Evolutionary conservation across 2,113 vertebrate genomes (phyloP).

Genomic region (Gavialis gangeticus): DNA sequence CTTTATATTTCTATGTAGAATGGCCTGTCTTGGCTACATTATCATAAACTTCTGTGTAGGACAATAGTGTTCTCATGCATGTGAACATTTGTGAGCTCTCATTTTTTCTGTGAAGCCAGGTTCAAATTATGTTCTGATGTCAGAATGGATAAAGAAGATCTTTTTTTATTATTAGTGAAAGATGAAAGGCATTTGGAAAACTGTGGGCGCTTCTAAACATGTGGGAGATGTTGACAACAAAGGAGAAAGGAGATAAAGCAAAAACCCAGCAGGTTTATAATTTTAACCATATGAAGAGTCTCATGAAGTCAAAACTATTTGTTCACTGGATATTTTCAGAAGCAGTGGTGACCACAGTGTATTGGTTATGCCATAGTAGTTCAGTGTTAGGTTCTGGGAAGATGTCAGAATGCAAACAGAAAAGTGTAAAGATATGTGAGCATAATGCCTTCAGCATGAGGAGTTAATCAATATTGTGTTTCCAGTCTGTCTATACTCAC

Average conservation of each 20-base stretch:
- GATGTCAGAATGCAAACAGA: background rate
- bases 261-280: background rate
- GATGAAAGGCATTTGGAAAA: background rate
- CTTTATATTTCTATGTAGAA: background rate
- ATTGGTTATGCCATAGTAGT: background rate
- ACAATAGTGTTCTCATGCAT: background rate
- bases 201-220: background rate
- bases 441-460: background rate
- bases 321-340: background rate
- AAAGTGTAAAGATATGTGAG: background rate
- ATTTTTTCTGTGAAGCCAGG: background rate
- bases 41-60: background rate
- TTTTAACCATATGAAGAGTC: background rate
- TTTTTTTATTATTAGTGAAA: background rate
- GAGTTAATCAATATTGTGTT: background rate
- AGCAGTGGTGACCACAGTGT: background rate
- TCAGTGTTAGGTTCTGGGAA: background rate
- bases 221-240: background rate
- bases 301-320: background rate
- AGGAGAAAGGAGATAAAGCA: background rate
- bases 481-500: background rate
- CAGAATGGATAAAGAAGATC: background rate
- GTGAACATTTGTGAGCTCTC: background rate
- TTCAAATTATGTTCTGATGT: background rate
- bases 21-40: background rate